Percentiles rank a stretch among this genome's conserved stretches.
These are phyloP conservation scores for Blennius ocellaris DNA, from an alignment of 2,113 vertebrate species.

Conservation along the genomic window DNA sequence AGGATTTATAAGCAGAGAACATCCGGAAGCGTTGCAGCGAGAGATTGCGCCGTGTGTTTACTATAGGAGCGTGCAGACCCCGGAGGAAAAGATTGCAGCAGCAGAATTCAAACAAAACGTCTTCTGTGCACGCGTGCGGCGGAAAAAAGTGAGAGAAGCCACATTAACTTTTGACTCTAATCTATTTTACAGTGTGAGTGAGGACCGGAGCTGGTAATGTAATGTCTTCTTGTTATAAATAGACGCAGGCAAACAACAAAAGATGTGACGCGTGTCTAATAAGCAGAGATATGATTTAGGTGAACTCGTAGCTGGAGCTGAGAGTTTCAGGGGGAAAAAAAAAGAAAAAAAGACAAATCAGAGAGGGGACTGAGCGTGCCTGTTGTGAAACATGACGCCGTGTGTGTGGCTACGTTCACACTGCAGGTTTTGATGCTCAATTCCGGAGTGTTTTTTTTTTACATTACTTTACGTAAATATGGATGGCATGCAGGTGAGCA, in stretches of 20 bases:
- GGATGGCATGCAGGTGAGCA: too few species aligned
- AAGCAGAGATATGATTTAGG: constrained; percentile 1
- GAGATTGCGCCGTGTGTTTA: constrained; percentile 32
- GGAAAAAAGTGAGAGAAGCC: too few species aligned
- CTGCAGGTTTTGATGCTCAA: too few species aligned
- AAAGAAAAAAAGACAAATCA: not conserved
- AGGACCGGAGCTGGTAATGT: not conserved
- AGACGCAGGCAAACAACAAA: not conserved
- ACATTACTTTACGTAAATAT: too few species aligned
- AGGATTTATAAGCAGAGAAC: constrained; percentile 43
- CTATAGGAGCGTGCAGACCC: constrained; percentile 31
- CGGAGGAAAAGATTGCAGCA: constrained; percentile 43
- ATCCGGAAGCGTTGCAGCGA: constrained; percentile 41
- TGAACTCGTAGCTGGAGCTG: not conserved
- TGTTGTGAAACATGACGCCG: constrained; percentile 7
- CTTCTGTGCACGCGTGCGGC: not conserved
- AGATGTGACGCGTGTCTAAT: constrained; percentile 2
- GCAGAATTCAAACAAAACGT: constrained; percentile 35
- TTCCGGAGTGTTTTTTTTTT: too few species aligned
- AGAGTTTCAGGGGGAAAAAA: not conserved
- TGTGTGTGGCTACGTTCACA: not conserved
- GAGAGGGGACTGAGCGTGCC: not conserved
- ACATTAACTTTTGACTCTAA: too few species aligned
- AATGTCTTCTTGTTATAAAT: not conserved
- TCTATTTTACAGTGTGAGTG: not conserved